phyloP scores from a whole-genome alignment of 2,888 invertebrate genomes.

The Acanthosepion lycidas region DNA sequence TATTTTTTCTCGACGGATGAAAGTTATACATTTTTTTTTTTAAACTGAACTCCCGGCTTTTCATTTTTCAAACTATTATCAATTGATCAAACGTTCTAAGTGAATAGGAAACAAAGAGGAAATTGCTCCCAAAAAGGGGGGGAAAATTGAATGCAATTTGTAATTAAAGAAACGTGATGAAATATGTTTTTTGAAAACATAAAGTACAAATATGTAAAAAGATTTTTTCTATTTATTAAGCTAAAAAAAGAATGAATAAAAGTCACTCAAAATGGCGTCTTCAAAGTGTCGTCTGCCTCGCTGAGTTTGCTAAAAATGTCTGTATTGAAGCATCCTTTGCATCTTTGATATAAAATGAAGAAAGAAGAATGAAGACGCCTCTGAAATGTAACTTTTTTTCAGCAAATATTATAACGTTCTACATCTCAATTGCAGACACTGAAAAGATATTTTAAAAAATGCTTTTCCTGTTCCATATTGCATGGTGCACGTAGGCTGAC shows the following conservation, averaged over 20 bases:
- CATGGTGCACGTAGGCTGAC: neutral
- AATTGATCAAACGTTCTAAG: no score
- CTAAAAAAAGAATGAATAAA: neutral
- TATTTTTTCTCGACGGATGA: neutral
- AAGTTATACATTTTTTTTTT: neutral
- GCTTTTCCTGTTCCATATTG: neutral
- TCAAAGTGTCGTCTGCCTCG: neutral
- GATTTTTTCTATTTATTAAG: neutral
- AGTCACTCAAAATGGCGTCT: neutral
- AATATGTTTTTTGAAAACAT: neutral
- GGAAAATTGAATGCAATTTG: neutral
- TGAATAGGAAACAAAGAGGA: no score
- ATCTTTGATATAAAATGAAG: neutral
- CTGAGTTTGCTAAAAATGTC: neutral
- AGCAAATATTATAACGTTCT: neutral
- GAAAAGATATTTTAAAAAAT: neutral
- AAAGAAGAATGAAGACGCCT: neutral
- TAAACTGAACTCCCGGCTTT: neutral
- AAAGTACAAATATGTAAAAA: neutral
- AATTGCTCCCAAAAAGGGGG: no score
- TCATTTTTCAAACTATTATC: no score
- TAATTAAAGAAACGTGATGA: neutral
- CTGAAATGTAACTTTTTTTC: neutral
- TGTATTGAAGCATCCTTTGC: neutral
- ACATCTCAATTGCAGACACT: neutral